Evolutionary conservation across 2,797 vertebrate genomes (phyloP).

Genomic region (Poeciliopsis paucimaculata): DNA sequence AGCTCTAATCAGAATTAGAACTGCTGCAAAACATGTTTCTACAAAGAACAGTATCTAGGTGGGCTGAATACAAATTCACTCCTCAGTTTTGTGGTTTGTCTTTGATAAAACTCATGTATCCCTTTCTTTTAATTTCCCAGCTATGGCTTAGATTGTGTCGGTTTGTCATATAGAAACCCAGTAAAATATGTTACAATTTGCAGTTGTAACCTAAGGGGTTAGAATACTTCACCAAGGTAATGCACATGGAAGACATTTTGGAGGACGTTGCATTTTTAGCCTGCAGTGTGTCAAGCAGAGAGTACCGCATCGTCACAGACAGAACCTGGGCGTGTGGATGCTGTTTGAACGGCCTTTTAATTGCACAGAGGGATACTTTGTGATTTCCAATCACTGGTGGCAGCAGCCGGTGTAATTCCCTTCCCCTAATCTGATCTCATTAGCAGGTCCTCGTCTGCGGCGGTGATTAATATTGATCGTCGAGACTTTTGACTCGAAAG

Average conservation of each 20-base stretch:
- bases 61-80: background rate
- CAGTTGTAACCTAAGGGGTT: background rate
- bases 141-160: background rate
- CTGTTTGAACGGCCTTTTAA: slow-evolving; percentile 72
- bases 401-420: slow-evolving; percentile 62
- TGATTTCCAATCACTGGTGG: slow-evolving; percentile 69
- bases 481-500: slow-evolving; percentile 35
- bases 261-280: background rate
- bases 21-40: background rate
- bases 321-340: slow-evolving; percentile 7
- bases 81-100: background rate
- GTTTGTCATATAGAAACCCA: background rate
- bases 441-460: slow-evolving; percentile 47
- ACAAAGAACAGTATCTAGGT: background rate
- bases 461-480: slow-evolving; percentile 68
- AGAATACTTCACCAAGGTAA: background rate
- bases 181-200: background rate
- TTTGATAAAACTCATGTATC: background rate
- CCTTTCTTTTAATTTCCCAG: background rate
- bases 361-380: slow-evolving; percentile 61
- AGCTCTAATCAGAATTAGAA: background rate
- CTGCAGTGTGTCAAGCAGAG: background rate
- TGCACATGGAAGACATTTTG: background rate
- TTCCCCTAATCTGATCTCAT: slow-evolving; percentile 71
- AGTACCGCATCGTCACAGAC: background rate